Percentiles rank a stretch among this genome's conserved stretches.
These are phyloP conservation scores for Julus scanicus DNA, from an alignment of 2,888 invertebrate genomes.

Conservation along the genomic window DNA sequence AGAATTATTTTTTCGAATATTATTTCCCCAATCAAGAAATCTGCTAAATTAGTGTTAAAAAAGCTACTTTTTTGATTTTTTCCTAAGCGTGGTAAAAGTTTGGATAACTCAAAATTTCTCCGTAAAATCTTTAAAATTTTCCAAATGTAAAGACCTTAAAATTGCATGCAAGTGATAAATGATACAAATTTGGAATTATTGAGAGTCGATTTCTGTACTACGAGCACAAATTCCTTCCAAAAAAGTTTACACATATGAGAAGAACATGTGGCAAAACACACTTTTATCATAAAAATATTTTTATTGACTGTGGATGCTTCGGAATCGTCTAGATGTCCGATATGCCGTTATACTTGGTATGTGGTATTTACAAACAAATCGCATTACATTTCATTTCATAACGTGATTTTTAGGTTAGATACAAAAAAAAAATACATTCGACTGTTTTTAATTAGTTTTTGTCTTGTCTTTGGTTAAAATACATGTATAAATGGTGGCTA, in stretches of 20 bases:
- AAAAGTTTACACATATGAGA: too few species aligned
- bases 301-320: background rate
- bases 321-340: conserved; percentile 19
- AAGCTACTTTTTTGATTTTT: too few species aligned
- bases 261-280: background rate
- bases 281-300: conserved; percentile 2
- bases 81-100: background rate
- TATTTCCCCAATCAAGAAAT: background rate
- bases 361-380: conserved; percentile 23
- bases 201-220: too few species aligned
- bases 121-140: background rate
- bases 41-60: background rate
- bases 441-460: background rate
- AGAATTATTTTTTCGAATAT: background rate
- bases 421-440: background rate
- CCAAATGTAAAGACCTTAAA: background rate
- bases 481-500: background rate
- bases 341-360: background rate
- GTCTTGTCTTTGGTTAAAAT: conserved; percentile 5
- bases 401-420: background rate
- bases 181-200: too few species aligned
- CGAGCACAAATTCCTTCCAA: too few species aligned
- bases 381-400: background rate
- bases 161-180: too few species aligned
- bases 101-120: background rate